Evolutionary conservation across 2,113 vertebrate species (phyloP), one percentile per base, ranked within the genome.

Genomic region (Anarhynchus alexandrinus): DNA sequence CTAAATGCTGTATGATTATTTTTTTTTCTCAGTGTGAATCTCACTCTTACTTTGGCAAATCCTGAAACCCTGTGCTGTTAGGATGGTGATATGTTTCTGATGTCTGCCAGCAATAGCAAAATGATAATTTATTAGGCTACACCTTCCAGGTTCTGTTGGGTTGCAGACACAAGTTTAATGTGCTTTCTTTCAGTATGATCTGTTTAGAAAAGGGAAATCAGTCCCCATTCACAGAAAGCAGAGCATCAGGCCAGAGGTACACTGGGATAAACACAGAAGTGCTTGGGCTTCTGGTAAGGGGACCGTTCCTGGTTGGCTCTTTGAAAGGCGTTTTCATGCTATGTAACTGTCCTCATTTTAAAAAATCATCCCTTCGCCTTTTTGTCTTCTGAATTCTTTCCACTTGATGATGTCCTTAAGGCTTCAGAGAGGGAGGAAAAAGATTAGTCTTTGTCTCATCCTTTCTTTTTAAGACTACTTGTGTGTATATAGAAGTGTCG

Each of bases 401-500:
- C 5, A 5, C 32, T 57, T 67, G 32, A 61, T 1, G 0, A 25
- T 38, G 59, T 61, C 23, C 32, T 67, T 14, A 47, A 38, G 27
- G 45, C n/a, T 86, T 86, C 51, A 42, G 19, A 49, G 77, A 29
- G 15, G 25, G 27, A 71, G 18, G 57, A 21, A 65, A 45, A 71
- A 81, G 23, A 18, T 21, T 26, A 66, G 11, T 29, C 26, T 81
- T 27, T 55, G 30, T 61, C 15, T 59, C 8, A 10, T n/a, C 6
- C 19, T 71, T 55, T 71, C 15, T 18, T 59, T 36, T 42, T 9
- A 34, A 55, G 15, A 14, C 45, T 43, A 2, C 34, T 49, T 55
- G 11, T 10, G 2, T 7, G 58, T 36, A 8, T 54, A 9, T 51
- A 15, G 3, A 40, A 55, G 11, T 5, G 6, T 29, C 2, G 8